phyloP scores from a whole-genome alignment of 2,888 invertebrate genomes.

The Bellardia bayeri region DNA sequence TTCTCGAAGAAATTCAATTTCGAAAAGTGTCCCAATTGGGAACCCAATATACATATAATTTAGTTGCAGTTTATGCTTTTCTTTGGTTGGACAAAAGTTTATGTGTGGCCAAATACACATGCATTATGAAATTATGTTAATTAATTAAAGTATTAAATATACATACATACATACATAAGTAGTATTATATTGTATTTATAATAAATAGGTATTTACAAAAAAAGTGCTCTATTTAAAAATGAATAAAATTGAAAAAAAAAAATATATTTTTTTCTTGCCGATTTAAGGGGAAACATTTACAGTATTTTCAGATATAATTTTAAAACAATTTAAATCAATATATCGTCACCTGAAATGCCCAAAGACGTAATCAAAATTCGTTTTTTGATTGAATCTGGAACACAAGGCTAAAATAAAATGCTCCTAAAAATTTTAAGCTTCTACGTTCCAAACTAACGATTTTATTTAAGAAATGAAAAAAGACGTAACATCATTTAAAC shows the following conservation, averaged over 20 bases:
- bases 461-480: no score
- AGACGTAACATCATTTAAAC: no score
- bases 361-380: no score
- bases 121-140: slow-evolving; percentile 38
- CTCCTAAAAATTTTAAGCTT: no score
- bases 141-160: slow-evolving; percentile 23
- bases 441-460: no score
- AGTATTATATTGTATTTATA: slow-evolving; percentile 16
- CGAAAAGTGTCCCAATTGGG: background rate
- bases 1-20: background rate
- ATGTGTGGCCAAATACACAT: slow-evolving; percentile 69
- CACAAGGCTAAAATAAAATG: no score
- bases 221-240: slow-evolving; percentile 57
- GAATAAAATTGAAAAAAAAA: background rate
- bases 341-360: no score
- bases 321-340: background rate
- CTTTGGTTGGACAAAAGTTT: slow-evolving; percentile 11
- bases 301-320: slow-evolving; percentile 41
- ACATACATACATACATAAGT: background rate
- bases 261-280: background rate
- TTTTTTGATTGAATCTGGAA: no score
- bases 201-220: slow-evolving; percentile 53
- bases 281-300: slow-evolving; percentile 26
- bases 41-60: slow-evolving; percentile 26
- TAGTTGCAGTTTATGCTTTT: slow-evolving; percentile 39